Evolutionary conservation across 2,113 vertebrate genomes (phyloP).

Genomic region (Fulmarus glacialis): DNA sequence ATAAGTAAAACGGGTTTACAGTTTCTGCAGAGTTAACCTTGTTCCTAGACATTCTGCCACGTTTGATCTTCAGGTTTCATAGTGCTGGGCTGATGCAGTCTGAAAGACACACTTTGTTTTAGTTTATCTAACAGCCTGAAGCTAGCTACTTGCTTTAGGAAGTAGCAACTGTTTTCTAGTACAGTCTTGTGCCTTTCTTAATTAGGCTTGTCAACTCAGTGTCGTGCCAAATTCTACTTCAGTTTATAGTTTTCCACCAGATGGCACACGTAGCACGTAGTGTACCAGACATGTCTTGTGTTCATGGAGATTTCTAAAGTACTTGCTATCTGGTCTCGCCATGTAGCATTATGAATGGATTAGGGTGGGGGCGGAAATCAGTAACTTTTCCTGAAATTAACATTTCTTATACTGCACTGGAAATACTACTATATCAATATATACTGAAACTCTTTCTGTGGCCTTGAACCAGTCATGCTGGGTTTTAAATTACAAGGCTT

Average conservation of each 20-base stretch:
- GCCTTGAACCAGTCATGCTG: not conserved
- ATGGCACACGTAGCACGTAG: not conserved
- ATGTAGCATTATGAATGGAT: not conserved
- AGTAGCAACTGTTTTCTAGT: not conserved
- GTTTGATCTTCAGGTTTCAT: not conserved
- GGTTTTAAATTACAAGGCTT: not conserved
- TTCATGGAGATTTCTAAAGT: not conserved
- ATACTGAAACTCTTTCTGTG: not conserved
- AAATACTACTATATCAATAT: not conserved
- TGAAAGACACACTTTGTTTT: not conserved
- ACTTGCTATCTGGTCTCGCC: not conserved
- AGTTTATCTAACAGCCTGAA: not conserved
- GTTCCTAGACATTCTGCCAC: not conserved
- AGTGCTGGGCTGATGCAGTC: not conserved
- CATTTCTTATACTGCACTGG: not conserved
- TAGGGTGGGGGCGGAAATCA: not conserved
- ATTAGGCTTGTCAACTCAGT: not conserved
- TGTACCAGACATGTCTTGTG: not conserved
- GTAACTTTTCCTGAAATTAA: not conserved
- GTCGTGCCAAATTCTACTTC: not conserved
- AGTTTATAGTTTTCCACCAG: conserved; percentile 48
- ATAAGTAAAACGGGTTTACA: not conserved
- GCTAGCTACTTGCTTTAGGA: not conserved
- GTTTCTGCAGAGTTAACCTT: not conserved
- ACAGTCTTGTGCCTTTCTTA: not conserved